Conservation (phyloP, 2,888 invertebrate species). For the Tholera decimalis region DNA sequence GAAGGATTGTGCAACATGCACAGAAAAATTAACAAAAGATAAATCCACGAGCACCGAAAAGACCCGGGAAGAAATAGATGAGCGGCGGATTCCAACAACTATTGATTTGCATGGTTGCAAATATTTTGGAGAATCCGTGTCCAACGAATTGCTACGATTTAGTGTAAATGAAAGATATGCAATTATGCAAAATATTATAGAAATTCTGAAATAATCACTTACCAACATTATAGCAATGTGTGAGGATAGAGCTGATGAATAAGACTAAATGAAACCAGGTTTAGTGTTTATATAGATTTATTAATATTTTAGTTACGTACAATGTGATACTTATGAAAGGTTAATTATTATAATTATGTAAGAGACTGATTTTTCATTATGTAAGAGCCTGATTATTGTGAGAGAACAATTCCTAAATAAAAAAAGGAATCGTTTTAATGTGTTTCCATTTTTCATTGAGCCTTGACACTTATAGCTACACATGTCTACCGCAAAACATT, state of each 20-base stretch:
- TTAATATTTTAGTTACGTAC: slow-evolving; percentile 38
- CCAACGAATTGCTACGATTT: slow-evolving; percentile 22
- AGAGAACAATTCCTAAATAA: background rate
- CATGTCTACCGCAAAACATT: slow-evolving; percentile 1
- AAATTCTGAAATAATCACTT: background rate
- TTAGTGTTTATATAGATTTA: slow-evolving; percentile 6
- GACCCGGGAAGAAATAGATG: slow-evolving; percentile 15
- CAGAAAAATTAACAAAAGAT: slow-evolving; percentile 2
- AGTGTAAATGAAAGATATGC: slow-evolving; percentile 15
- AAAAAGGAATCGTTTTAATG: background rate
- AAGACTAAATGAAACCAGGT: background rate
- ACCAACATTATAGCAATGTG: background rate
- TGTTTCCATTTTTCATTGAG: slow-evolving; percentile 25
- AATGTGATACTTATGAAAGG: slow-evolving; percentile 21
- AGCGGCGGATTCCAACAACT: slow-evolving; percentile 15
- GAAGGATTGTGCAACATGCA: background rate
- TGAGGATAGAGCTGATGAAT: background rate
- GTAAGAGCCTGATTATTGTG: background rate
- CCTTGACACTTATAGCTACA: slow-evolving; percentile 27
- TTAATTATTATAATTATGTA: background rate
- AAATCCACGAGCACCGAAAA: slow-evolving; percentile 7
- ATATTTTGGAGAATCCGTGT: slow-evolving; percentile 20
- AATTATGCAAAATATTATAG: slow-evolving; percentile 1
- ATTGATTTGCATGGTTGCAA: slow-evolving; percentile 20
- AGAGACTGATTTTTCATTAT: no score